phyloP scores from a whole-genome alignment of 2,888 invertebrate species.

The Koerneria pararmatus region DNA sequence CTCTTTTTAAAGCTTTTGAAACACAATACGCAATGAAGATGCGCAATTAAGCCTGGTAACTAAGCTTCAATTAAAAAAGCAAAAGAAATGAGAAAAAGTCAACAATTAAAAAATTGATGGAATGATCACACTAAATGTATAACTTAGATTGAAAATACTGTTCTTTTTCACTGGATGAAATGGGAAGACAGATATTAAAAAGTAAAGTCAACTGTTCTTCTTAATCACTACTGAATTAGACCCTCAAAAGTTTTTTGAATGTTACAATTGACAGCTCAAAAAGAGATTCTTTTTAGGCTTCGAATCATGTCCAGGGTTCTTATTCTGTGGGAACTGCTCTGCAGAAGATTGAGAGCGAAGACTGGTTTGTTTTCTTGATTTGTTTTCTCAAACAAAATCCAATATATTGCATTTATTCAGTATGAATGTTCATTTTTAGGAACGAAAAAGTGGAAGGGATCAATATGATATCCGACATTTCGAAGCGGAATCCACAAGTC shows the following conservation, averaged over 20 bases:
- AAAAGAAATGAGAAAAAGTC: too few species aligned
- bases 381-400: not conserved
- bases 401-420: not conserved
- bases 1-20: too few species aligned
- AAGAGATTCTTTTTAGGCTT: too few species aligned
- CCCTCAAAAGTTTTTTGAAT: too few species aligned
- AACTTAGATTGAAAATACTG: not conserved
- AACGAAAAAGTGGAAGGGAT: constrained; percentile 75
- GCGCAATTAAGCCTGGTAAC: too few species aligned
- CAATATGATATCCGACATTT: constrained; percentile 36
- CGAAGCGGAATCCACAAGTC: constrained; percentile 30
- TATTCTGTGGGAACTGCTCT: constrained; percentile 30
- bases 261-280: too few species aligned
- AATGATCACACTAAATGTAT: not conserved
- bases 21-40: too few species aligned
- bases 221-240: too few species aligned
- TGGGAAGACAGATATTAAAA: too few species aligned
- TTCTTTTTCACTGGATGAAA: too few species aligned
- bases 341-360: constrained; percentile 37
- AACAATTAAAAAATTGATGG: constrained; percentile 1
- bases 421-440: constrained; percentile 62
- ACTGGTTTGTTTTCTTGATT: constrained; percentile 30
- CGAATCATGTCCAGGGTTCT: constrained; percentile 5
- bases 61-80: too few species aligned
- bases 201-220: too few species aligned